phyloP scores from a whole-genome alignment of 2,797 vertebrate genomes.

The Acanthurus leucopareius region DNA sequence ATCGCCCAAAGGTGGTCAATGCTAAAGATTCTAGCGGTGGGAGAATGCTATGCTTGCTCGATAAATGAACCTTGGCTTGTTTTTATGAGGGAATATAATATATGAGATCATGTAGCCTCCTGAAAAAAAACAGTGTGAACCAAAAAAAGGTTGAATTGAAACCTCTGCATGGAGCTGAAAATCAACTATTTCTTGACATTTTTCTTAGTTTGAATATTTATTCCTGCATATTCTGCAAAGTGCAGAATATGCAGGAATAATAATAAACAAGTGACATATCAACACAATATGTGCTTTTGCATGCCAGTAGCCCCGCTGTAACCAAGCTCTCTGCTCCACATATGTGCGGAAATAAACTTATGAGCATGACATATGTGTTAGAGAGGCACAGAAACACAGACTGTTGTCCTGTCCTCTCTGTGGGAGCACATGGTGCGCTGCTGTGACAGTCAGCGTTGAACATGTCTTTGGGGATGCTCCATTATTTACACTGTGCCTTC shows the following conservation, averaged over 20 bases:
- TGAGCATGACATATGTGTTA: slow-evolving; percentile 55
- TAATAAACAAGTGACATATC: not conserved
- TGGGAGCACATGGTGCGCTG: slow-evolving; percentile 53
- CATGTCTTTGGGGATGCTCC: slow-evolving; percentile 81
- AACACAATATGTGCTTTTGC: slow-evolving; percentile 3
- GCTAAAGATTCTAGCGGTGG: slow-evolving; percentile 37
- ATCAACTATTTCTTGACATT: not conserved
- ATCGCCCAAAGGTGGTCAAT: slow-evolving; percentile 51
- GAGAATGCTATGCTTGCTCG: slow-evolving; percentile 26
- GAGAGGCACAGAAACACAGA: slow-evolving; percentile 32
- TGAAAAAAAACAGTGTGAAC: slow-evolving; percentile 13
- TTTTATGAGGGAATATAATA: slow-evolving; percentile 4
- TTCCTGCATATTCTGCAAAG: not conserved
- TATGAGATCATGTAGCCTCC: not conserved
- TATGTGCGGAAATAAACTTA: slow-evolving; percentile 58
- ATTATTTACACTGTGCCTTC: slow-evolving; percentile 88
- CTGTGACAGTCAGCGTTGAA: slow-evolving; percentile 73
- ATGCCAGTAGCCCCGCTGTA: not conserved
- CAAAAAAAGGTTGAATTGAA: not conserved
- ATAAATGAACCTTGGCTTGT: slow-evolving; percentile 34
- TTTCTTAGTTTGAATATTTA: not conserved
- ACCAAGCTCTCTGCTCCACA: slow-evolving; percentile 22
- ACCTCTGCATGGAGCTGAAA: not conserved
- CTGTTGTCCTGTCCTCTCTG: slow-evolving; percentile 49
- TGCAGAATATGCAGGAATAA: not conserved